Percentiles rank a stretch among this genome's conserved stretches.
These are phyloP conservation scores for Phallusia fumigata DNA, from an alignment of 23 tunicate genomes.

Conservation along the genomic window DNA sequence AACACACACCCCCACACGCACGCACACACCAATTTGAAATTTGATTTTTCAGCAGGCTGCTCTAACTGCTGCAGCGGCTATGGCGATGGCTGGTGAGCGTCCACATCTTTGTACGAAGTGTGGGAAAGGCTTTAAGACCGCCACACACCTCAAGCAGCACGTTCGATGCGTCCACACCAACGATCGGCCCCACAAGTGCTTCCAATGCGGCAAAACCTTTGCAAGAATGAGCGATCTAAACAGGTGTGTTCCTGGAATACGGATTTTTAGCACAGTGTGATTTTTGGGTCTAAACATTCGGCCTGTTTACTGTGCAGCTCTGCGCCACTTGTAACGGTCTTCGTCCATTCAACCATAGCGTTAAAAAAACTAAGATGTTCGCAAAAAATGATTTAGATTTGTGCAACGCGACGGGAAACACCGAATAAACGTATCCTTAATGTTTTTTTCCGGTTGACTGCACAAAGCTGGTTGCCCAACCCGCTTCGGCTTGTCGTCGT, in stretches of 20 bases:
- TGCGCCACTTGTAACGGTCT: too few relatives aligned
- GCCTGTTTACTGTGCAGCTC: neutral
- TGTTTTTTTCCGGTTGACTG: too few relatives aligned
- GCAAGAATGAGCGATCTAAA: conserved; percentile 95
- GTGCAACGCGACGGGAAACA: too few relatives aligned
- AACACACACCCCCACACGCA: too few relatives aligned
- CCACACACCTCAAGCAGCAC: conserved; percentile 89
- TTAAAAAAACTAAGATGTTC: too few relatives aligned
- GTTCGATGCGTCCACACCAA: conserved; percentile 91
- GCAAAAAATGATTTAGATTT: too few relatives aligned
- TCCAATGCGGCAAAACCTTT: conserved; percentile 66
- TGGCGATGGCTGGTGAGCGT: conserved; percentile 69
- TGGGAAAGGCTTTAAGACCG: conserved; percentile 85
- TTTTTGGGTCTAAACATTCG: neutral
- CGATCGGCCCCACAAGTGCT: conserved; percentile 81
- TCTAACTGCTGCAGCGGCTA: conserved; percentile 43
- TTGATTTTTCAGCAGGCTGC: conserved; percentile 36
- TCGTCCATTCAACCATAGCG: too few relatives aligned
- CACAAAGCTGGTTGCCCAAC: too few relatives aligned
- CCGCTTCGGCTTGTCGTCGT: too few relatives aligned
- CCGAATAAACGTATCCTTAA: too few relatives aligned
- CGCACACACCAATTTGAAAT: neutral
- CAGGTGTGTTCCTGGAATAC: conserved; percentile 39
- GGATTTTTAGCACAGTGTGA: neutral
- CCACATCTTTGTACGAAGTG: conserved; percentile 89